Evolutionary conservation across 2,797 vertebrate genomes (phyloP), one percentile per base, ranked within the genome.

Genomic region (Squalus acanthias): DNA sequence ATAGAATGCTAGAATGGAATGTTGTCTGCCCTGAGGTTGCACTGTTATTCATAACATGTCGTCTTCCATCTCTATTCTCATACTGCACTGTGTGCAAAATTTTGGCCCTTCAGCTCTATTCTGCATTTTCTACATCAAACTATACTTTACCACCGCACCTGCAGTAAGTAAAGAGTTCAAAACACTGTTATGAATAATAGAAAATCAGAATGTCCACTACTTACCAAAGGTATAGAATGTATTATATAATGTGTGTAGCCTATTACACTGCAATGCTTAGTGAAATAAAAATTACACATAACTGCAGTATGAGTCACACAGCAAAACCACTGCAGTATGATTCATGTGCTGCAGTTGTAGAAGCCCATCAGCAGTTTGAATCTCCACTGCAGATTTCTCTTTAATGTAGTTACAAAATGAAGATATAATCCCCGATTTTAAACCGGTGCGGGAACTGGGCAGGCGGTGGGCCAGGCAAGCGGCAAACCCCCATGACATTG

Each of bases 241-340:
- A 72, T 76, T n/a, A 60, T 8, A 74, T 76, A 69, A 93, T 69
- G n/a, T 69, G 91, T 67, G n/a, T 69, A 57, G 50, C 46, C 69
- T 72, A 74, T 57, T 95, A 33, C 94, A 53, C 70, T 74, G 29
- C 94, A 72, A 95, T 76, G 50, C 53, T 95, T 72, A 72, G 69
- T 95, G 46, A 95, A 95, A 95, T 74, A 76, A 29, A 74, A 95
- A 72, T 76, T 74, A 50, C 94, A 57, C 53, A 74, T 17, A 53
- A 95, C 94, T 95, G 70, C 94, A 95, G 94, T 95, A 20, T 95
- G 94, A 95, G 94, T 95, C 94, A 95, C 94, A 95, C 50, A 76
- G 50, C 70, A 95, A 95, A 74, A 95, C 26, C 26, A 74, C 94
- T 95, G 94, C 94, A 95, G 94, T 95, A 95, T 95, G 94, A 95